phyloP scores from a whole-genome alignment of 2,888 invertebrate species.

The Hydropsyche betteni region DNA sequence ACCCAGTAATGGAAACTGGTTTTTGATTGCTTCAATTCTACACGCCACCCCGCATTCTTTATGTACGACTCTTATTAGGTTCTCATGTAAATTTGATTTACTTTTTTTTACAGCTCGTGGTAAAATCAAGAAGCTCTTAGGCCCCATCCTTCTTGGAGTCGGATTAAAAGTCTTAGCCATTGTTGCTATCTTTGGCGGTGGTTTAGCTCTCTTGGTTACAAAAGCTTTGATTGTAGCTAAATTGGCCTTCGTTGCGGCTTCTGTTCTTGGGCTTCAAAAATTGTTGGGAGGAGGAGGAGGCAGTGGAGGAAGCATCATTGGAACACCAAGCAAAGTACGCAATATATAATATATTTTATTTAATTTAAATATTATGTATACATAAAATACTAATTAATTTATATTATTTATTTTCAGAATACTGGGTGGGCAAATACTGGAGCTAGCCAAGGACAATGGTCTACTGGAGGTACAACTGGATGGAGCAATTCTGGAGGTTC shows the following conservation, averaged over 20 bases:
- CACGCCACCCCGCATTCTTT: no score
- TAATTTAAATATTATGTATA: not conserved
- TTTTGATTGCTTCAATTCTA: slow-evolving; percentile 1
- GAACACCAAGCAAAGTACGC: slow-evolving; percentile 45
- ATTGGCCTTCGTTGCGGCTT: slow-evolving; percentile 78
- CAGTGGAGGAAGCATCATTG: slow-evolving; percentile 52
- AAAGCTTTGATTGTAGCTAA: slow-evolving; percentile 84
- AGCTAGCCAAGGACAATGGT: slow-evolving; percentile 53
- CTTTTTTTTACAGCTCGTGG: slow-evolving; percentile 69
- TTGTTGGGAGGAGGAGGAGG: slow-evolving; percentile 63
- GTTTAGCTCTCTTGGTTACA: slow-evolving; percentile 75
- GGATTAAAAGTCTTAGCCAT: slow-evolving; percentile 78
- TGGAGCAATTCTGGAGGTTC: slow-evolving; percentile 52
- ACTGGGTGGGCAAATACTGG: slow-evolving; percentile 53
- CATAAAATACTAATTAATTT: not conserved
- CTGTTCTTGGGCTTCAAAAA: slow-evolving; percentile 75
- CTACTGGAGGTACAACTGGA: slow-evolving; percentile 48
- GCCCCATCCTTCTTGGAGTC: slow-evolving; percentile 73
- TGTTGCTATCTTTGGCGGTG: slow-evolving; percentile 75
- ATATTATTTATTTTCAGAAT: slow-evolving; percentile 51
- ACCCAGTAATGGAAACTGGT: slow-evolving; percentile 1
- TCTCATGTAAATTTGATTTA: not conserved
- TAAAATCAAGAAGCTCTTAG: slow-evolving; percentile 78
- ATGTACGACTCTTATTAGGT: not conserved
- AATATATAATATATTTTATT: slow-evolving; percentile 14